Percentiles rank a stretch among this genome's conserved stretches.
Conservation (phyloP, 92 coral and sea anemone species). For the Pocillopora meandrina region DNA sequence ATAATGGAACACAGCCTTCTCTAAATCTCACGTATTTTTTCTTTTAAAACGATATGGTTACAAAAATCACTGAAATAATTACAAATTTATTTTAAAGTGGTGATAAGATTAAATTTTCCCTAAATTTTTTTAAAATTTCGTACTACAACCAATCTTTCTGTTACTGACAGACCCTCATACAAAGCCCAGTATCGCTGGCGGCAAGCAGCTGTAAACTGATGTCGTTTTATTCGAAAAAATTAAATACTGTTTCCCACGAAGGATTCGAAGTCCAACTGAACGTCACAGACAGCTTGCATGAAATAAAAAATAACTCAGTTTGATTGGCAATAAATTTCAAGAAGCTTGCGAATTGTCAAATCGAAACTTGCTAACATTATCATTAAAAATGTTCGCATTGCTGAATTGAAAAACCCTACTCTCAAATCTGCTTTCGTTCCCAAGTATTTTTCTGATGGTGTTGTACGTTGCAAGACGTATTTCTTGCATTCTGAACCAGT, state of each 20-base stretch:
- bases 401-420: conserved; percentile 27
- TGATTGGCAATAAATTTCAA: background rate
- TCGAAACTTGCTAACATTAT: background rate
- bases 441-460: conserved; percentile 11
- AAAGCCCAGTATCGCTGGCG: no score
- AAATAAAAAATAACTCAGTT: background rate
- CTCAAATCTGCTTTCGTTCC: conserved; percentile 8
- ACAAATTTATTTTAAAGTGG: no score
- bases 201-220: no score
- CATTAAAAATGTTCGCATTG: background rate
- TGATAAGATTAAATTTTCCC: no score
- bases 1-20: no score
- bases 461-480: conserved; percentile 35
- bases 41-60: no score
- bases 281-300: background rate
- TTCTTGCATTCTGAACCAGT: conserved; percentile 43
- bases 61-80: no score
- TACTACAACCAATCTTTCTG: no score
- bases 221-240: background rate
- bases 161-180: no score
- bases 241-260: background rate
- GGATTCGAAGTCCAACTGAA: background rate
- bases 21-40: no score
- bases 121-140: no score
- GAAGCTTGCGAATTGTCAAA: background rate